Evolutionary conservation across 2,888 invertebrate species (phyloP).

Genomic region (Lycaena phlaeas): DNA sequence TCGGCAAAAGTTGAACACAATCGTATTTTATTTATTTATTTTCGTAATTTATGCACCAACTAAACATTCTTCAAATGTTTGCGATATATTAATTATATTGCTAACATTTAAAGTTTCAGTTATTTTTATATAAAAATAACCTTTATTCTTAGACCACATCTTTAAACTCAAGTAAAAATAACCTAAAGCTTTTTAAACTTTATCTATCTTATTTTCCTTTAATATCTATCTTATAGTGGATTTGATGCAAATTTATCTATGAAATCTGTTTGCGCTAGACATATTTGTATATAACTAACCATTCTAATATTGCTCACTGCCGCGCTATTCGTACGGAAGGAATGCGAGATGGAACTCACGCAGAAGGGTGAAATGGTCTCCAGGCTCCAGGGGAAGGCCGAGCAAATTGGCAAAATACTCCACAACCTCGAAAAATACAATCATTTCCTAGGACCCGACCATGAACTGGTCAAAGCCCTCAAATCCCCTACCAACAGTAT

Average conservation of each 20-base stretch:
- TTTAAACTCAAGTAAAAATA: no score
- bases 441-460: conserved; percentile 77
- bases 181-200: no score
- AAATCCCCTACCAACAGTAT: conserved; percentile 61
- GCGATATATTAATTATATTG: no score
- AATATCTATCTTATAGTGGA: not conserved
- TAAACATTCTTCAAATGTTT: no score
- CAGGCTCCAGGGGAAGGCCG: conserved; percentile 94
- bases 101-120: no score
- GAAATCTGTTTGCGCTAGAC: not conserved
- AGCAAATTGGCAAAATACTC: conserved; percentile 94
- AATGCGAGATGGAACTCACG: conserved; percentile 95
- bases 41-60: no score
- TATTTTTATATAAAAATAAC: no score
- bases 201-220: no score
- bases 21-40: no score
- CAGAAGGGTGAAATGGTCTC: conserved; percentile 97
- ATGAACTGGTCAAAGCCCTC: conserved; percentile 65
- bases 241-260: not conserved
- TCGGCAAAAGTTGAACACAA: no score
- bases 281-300: not conserved
- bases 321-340: conserved; percentile 75
- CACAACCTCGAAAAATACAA: conserved; percentile 92
- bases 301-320: conserved; percentile 55
- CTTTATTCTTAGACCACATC: no score